Evolutionary conservation across 2,113 vertebrate genomes (phyloP), one percentile per base, ranked within the genome.

Genomic region (Dicerorhinus sumatrensis): DNA sequence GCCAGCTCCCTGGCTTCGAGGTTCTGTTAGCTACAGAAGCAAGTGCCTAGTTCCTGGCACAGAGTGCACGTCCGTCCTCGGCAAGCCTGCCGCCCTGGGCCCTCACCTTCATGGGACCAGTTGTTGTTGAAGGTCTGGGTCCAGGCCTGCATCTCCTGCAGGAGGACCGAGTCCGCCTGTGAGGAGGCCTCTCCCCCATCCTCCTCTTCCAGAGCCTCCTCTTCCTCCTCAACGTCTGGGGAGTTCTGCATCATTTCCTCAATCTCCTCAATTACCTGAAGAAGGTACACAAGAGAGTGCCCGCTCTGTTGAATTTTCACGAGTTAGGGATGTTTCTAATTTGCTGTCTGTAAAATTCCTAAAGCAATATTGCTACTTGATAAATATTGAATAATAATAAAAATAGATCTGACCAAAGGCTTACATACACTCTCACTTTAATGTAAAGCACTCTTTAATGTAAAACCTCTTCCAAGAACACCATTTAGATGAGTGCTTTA

Each of bases 171-270:
- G 97, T 99, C 99, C 5, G 98, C 99, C 87, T 99, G 99, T 86
- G 99, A 98, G 36, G 99, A 99, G 87, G 98, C 98, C 77, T 98
- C 98, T 69, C 98, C 99, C 67, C 97, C 98, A 87, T 99, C 99
- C 60, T 99, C 99, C 23, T 99, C 99, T 25, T 99, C 99, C 86
- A 99, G 98, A 16, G 97, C 98, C 94, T 99, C 99, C 89, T 99
- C 99, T 98, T 99, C 99, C 12, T 99, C 98, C 48, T 99, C 99
- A 0, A 99, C 99, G 96, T 99, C 99, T 2, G 99, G 99, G 21
- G 99, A 99, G 97, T 99, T 99, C 98, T 99, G 99, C 99, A 99
- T 99, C 99, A 99, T 99, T 98, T 99, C 99, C 27, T 99, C 99
- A 39, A 99, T 99, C 98, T 99, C 99, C 98, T 99, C 99, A 86